These are phyloP conservation scores for Frankliniella intonsa DNA, from an alignment of 2,888 invertebrate genomes.

Conservation along the genomic window DNA sequence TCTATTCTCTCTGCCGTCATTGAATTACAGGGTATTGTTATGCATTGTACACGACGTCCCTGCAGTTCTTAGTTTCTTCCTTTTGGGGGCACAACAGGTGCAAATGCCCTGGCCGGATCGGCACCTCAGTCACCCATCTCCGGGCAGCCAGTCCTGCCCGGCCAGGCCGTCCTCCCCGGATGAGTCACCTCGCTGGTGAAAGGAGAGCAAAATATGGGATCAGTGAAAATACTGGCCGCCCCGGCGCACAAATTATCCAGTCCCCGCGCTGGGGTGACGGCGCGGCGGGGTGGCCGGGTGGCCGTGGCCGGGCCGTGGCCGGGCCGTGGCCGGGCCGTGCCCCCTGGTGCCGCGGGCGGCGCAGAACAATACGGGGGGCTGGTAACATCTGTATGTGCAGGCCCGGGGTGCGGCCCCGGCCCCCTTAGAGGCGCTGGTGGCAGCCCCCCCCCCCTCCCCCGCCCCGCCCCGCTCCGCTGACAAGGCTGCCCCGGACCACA, in stretches of 20 bases:
- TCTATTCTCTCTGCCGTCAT: too few relatives aligned
- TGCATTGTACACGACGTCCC: background rate
- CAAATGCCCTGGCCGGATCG: too few relatives aligned
- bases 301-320: too few relatives aligned
- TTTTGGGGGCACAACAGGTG: background rate
- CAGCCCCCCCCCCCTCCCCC: background rate
- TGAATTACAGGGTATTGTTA: background rate
- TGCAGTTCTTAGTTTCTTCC: background rate
- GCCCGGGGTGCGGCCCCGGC: background rate
- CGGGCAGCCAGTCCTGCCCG: too few relatives aligned
- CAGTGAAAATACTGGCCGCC: too few relatives aligned
- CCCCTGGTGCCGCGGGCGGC: background rate
- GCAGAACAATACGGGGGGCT: background rate
- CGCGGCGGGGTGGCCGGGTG: too few relatives aligned
- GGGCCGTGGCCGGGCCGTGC: too few relatives aligned
- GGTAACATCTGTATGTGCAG: constrained; percentile 1
- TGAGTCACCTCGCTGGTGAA: too few relatives aligned
- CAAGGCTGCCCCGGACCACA: background rate
- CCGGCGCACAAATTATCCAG: background rate
- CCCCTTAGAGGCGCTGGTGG: background rate
- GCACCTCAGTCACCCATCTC: too few relatives aligned
- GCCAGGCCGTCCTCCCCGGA: too few relatives aligned
- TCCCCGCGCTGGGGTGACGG: background rate
- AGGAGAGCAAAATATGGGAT: too few relatives aligned
- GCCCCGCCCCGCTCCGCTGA: background rate